Conservation (phyloP, 1,140 invertebrate genomes). For the Hydropsyche tenuis region DNA sequence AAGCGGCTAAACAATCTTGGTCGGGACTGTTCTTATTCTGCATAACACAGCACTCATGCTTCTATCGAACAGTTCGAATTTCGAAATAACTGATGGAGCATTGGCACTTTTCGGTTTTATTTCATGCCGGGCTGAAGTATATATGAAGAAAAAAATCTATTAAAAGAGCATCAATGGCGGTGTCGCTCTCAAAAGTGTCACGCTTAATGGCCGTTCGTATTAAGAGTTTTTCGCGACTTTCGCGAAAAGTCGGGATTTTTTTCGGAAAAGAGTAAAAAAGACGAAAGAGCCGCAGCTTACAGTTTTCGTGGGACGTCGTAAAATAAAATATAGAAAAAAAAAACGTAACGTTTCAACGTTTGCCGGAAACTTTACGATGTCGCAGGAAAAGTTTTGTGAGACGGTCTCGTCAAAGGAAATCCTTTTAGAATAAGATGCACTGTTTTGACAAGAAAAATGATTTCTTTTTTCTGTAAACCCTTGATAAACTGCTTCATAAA, state of each 20-base stretch:
- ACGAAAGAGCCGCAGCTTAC: background rate
- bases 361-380: slow-evolving; percentile 22
- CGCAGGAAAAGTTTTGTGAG: slow-evolving; percentile 10
- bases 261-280: slow-evolving; percentile 1
- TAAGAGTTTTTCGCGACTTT: slow-evolving; percentile 4
- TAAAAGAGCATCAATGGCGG: too few species aligned
- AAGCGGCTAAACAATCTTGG: background rate
- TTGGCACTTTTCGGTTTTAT: background rate
- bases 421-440: background rate
- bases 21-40: too few species aligned
- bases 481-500: too few species aligned
- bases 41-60: too few species aligned
- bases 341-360: slow-evolving; percentile 21
- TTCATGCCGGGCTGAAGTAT: background rate
- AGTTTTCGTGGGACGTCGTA: background rate
- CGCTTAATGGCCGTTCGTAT: slow-evolving; percentile 18
- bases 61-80: too few species aligned
- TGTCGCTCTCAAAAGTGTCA: background rate
- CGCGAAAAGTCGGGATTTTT: background rate
- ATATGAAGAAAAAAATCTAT: background rate
- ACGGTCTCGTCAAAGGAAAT: slow-evolving; percentile 14
- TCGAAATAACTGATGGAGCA: too few species aligned
- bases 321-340: background rate
- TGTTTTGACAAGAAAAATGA: background rate
- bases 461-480: background rate